Conservation (phyloP, 2,113 vertebrate genomes). For the Climacteris rufus region DNA sequence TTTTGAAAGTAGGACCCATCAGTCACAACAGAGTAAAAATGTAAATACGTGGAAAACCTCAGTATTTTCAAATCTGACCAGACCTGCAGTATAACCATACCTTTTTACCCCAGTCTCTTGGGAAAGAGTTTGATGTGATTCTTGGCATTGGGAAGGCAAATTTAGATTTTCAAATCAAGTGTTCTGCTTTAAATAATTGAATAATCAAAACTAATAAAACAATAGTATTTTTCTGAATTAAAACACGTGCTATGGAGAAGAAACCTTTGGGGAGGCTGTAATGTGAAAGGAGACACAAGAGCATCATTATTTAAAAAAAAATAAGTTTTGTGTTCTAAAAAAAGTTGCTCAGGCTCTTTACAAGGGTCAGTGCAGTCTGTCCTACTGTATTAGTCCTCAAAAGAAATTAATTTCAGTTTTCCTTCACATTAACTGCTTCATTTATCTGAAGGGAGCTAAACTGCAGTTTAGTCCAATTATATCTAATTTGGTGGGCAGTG, state of each 20-base stretch:
- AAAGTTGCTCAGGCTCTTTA: not conserved
- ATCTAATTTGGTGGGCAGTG: conserved; percentile 13
- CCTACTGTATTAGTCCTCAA: conserved; percentile 26
- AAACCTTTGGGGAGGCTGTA: not conserved
- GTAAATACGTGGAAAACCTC: not conserved
- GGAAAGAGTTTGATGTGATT: not conserved
- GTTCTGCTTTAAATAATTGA: not conserved
- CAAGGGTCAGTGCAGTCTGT: conserved; percentile 37
- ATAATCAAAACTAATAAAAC: not conserved
- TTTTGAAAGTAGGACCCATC: not conserved
- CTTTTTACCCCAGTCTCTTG: not conserved
- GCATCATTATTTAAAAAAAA: not conserved
- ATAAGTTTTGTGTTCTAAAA: not conserved
- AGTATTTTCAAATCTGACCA: not conserved
- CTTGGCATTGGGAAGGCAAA: not conserved
- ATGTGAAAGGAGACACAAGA: not conserved
- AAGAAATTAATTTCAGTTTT: conserved; percentile 48
- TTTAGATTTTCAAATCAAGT: not conserved
- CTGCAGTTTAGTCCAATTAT: conserved; percentile 27
- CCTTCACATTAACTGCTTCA: conserved; percentile 39
- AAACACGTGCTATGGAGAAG: not conserved
- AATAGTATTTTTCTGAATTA: not conserved
- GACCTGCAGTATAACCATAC: not conserved
- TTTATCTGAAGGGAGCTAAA: conserved; percentile 50
- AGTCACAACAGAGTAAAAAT: not conserved